Evolutionary conservation across 2,797 vertebrate genomes (phyloP), one percentile per base, ranked within the genome.

Genomic region (Bradypodion pumilum): DNA sequence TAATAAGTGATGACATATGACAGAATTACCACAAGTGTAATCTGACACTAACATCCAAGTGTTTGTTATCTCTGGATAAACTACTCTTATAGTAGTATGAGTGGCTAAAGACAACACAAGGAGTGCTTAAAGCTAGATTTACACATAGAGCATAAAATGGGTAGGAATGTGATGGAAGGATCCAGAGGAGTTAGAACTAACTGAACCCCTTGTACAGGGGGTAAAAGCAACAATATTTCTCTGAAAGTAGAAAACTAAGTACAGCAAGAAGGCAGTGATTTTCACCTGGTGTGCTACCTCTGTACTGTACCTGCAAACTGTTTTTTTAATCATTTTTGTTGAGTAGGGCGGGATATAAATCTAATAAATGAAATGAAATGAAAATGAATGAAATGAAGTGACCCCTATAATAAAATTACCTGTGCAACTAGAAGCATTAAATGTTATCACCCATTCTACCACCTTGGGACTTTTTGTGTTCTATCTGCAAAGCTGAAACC

Each of bases 1-100:
- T 94, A 90, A 95, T 94, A 93, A 91, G 93, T 87, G 94, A 91
- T 95, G 94, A 95, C 94, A 95, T 92, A 90, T 92, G 92, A 87
- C 94, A 93, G 93, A 90, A 91, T 88, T 75, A 85, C 93, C 88
- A 89, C 86, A 88, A 92, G 72, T 93, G 93, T 91, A 94, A 96
- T 5, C 32, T 0, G 91, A 95, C 91, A 91, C 27, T 80, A 90
- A 87, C 35, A 83, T 89, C 91, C 29, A 60, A 75, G 81, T 75
- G 83, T 81, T 89, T 87, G 73, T 85, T 90, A 89, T 89, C 90
- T 92, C 79, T 74, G 88, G 91, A 89, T 93, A 89, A 94, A 90
- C 91, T 80, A 37, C 69, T 65, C 84, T 78, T 91, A 90, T 89
- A 83, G 83, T 84, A 85, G 89, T 88, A 77, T 0, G 66, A 90